phyloP scores from a whole-genome alignment of 2,797 vertebrate species.

The Perodicticus potto region DNA sequence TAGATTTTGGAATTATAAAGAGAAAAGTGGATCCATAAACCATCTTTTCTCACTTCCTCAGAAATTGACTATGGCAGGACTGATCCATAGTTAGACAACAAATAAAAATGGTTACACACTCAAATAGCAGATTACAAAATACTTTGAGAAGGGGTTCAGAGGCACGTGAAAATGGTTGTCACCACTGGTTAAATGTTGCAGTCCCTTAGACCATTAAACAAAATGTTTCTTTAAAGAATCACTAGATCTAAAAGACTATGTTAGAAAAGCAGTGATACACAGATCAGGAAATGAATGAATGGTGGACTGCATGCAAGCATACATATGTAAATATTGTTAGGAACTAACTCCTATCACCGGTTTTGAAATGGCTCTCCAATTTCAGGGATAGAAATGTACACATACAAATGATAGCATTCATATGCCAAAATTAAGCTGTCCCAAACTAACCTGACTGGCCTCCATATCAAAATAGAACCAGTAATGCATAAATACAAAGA shows the following conservation, averaged over 20 bases:
- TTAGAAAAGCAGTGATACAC: neutral
- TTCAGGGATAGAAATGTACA: neutral
- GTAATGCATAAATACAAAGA: neutral
- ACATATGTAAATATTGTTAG: neutral
- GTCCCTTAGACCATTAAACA: neutral
- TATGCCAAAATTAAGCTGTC: neutral
- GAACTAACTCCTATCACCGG: neutral
- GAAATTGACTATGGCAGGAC: neutral
- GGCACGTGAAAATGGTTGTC: neutral
- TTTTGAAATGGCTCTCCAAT: neutral
- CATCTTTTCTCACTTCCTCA: neutral
- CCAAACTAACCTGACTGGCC: neutral
- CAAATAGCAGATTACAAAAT: neutral
- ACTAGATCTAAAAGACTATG: neutral
- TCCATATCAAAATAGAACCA: conserved; percentile 24
- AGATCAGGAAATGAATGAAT: neutral
- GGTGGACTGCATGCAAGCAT: neutral
- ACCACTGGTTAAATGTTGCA: neutral
- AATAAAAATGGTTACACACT: neutral
- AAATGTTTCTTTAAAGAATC: neutral
- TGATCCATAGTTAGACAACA: neutral
- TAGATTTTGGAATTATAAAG: neutral
- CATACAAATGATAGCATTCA: neutral
- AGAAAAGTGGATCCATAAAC: neutral
- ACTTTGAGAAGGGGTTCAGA: neutral